These are phyloP conservation scores for Orcinus orca DNA, from an alignment of 2,113 vertebrate species.

Conservation along the genomic window DNA sequence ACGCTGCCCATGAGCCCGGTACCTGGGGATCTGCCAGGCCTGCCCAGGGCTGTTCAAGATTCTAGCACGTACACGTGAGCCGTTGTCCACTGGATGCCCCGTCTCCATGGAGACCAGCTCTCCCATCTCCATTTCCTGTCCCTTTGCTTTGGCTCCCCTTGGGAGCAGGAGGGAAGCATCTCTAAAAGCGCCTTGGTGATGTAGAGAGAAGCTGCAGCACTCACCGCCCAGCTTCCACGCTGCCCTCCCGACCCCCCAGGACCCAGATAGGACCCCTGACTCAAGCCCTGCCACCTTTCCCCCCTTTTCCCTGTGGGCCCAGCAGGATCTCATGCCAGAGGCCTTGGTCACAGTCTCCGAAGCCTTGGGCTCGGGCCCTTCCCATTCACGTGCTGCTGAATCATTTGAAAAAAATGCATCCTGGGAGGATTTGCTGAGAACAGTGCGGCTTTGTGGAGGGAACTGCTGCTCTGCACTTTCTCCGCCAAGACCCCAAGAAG, in stretches of 20 bases:
- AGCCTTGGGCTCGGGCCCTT: constrained; percentile 78
- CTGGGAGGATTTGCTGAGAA: constrained; percentile 83
- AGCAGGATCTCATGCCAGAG: neutral
- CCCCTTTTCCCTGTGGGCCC: neutral
- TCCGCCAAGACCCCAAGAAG: constrained; percentile 76
- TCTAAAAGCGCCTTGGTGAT: rapidly evolving
- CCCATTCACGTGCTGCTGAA: constrained; percentile 88
- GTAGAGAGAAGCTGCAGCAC: neutral
- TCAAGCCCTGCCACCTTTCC: neutral
- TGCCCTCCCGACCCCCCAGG: neutral
- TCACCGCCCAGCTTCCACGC: neutral
- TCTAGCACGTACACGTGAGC: neutral
- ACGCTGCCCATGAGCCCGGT: neutral
- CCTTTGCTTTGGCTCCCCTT: neutral
- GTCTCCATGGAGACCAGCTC: constrained; percentile 68
- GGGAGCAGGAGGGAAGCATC: neutral
- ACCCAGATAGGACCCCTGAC: neutral
- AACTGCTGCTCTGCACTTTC: constrained; percentile 77
- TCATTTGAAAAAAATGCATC: constrained; percentile 87
- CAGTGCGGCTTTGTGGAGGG: constrained; percentile 87
- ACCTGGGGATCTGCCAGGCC: neutral
- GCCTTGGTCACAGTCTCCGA: constrained; percentile 60
- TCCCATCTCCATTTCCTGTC: constrained; percentile 44
- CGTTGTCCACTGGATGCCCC: neutral
- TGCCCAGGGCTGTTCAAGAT: neutral